Evolutionary conservation across 2,113 vertebrate genomes (phyloP).

Genomic region (Nerophis ophidion): DNA sequence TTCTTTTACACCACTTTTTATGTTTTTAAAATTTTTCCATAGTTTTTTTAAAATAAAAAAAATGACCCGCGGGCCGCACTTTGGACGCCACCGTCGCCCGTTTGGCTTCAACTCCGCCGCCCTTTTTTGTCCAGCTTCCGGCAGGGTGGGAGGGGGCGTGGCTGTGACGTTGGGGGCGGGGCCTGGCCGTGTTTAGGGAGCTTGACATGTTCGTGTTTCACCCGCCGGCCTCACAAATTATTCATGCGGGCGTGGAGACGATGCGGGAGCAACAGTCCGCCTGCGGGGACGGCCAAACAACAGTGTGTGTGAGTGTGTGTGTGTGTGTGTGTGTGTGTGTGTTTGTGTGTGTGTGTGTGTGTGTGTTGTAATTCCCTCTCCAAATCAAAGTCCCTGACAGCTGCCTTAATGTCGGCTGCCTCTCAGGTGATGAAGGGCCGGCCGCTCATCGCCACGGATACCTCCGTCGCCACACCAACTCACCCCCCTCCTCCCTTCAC

Average conservation of each 20-base stretch:
- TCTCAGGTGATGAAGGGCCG: slow-evolving; percentile 62
- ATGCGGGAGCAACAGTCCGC: slow-evolving; percentile 37
- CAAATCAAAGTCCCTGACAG: slow-evolving; percentile 71
- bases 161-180: slow-evolving; percentile 15
- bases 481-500: not conserved
- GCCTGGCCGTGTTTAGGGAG: slow-evolving; percentile 43
- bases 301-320: slow-evolving; percentile 12
- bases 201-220: slow-evolving; percentile 49
- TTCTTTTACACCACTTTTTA: no score
- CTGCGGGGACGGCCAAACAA: slow-evolving; percentile 31
- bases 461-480: slow-evolving; percentile 32
- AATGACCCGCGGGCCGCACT: no score
- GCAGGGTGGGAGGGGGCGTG: not conserved
- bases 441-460: slow-evolving; percentile 36
- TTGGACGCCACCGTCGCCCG: no score
- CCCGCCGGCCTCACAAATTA: slow-evolving; percentile 60
- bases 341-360: slow-evolving; percentile 32
- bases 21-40: no score
- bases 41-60: no score
- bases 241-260: slow-evolving; percentile 57
- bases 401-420: slow-evolving; percentile 64
- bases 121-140: no score
- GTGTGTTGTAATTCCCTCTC: slow-evolving; percentile 59
- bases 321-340: slow-evolving; percentile 40
- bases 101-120: no score